These are phyloP conservation scores for Hippocampus comes DNA, from an alignment of 2,113 vertebrate species.

Conservation along the genomic window DNA sequence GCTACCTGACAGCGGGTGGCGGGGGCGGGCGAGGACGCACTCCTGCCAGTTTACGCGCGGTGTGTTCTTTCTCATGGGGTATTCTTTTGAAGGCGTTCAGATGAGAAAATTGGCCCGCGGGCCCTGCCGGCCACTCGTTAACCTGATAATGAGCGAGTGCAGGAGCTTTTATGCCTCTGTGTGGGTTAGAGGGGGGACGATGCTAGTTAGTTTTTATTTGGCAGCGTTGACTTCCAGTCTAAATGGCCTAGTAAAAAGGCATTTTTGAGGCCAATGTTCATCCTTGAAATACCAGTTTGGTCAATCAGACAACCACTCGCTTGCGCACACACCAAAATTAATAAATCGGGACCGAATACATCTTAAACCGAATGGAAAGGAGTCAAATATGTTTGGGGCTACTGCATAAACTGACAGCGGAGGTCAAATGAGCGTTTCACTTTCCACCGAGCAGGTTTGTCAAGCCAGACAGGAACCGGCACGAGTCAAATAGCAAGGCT, in stretches of 20 bases:
- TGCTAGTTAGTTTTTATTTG: slow-evolving; percentile 50
- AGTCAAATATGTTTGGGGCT: too few species aligned
- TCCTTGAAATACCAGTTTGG: background rate
- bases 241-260: slow-evolving; percentile 18
- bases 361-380: too few species aligned
- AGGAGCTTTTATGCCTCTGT: slow-evolving; percentile 34
- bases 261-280: background rate
- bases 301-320: too few species aligned
- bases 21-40: background rate
- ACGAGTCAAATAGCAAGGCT: background rate
- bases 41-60: slow-evolving; percentile 44
- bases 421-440: background rate
- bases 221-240: slow-evolving; percentile 30
- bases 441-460: background rate
- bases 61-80: slow-evolving; percentile 46
- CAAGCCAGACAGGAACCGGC: background rate
- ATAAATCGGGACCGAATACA: too few species aligned
- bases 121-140: slow-evolving; percentile 28
- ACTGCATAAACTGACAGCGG: background rate
- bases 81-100: slow-evolving; percentile 30
- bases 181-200: slow-evolving; percentile 17
- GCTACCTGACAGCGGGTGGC: slow-evolving; percentile 27
- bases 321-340: too few species aligned
- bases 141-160: slow-evolving; percentile 32
- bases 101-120: background rate